Conservation (phyloP, 2,888 invertebrate species). For the Melanostoma mellinum region DNA sequence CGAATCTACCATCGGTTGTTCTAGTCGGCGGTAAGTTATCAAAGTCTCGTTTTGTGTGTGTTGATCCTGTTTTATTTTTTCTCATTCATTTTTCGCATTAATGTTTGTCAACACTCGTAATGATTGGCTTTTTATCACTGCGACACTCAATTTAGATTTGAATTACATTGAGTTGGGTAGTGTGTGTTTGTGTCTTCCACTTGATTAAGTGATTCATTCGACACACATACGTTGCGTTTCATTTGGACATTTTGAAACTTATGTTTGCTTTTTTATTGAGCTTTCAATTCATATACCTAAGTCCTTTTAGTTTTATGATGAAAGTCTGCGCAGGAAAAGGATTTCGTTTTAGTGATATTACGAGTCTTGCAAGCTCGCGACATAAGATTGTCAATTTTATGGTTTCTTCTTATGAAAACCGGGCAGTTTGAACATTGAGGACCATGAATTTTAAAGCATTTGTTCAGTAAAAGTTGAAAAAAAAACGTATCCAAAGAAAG, state of each 20-base stretch:
- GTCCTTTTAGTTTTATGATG: too few relatives aligned
- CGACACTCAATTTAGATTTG: conserved; percentile 30
- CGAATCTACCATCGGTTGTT: conserved; percentile 93
- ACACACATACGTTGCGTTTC: not conserved
- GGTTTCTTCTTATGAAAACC: too few relatives aligned
- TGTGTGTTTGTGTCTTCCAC: not conserved
- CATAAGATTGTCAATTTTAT: too few relatives aligned
- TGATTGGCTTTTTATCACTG: conserved; percentile 37
- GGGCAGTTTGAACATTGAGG: too few relatives aligned
- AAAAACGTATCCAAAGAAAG: too few relatives aligned
- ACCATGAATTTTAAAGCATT: too few relatives aligned
- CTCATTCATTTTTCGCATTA: conserved; percentile 27
- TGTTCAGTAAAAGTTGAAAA: too few relatives aligned
- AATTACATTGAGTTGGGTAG: conserved; percentile 12
- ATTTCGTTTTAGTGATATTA: too few relatives aligned
- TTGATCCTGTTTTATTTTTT: not conserved
- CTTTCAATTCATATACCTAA: too few relatives aligned
- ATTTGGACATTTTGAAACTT: not conserved
- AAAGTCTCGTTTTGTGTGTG: not conserved
- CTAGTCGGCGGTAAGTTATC: conserved; percentile 90
- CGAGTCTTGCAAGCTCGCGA: too few relatives aligned
- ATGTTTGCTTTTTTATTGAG: too few relatives aligned
- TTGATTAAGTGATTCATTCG: not conserved
- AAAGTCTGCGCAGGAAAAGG: too few relatives aligned
- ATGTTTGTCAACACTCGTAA: conserved; percentile 29